Percentiles rank a stretch among this genome's conserved stretches.
Evolutionary conservation across 2,113 vertebrate genomes (phyloP).

Genomic region (Phycodurus eques): DNA sequence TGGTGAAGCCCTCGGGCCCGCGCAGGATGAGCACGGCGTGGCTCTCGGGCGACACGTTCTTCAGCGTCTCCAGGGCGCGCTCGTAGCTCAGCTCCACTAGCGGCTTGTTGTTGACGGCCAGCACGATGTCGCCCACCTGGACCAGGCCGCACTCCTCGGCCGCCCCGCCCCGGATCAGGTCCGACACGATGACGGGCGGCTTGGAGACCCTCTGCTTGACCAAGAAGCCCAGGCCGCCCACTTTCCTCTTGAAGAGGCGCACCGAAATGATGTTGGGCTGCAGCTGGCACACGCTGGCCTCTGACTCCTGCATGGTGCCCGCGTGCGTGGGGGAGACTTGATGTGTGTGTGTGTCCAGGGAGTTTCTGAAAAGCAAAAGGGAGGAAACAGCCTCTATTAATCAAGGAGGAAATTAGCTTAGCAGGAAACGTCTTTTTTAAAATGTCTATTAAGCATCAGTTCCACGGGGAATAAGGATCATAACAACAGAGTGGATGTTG

Average conservation of each 20-base stretch:
- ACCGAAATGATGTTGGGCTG: conserved; percentile 97
- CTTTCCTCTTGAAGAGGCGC: conserved; percentile 91
- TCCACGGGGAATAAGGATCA: too few relatives aligned
- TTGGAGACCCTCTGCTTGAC: conserved; percentile 94
- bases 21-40: conserved; percentile 93
- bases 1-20: conserved; percentile 94
- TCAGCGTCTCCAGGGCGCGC: conserved; percentile 85
- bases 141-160: conserved; percentile 95
- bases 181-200: conserved; percentile 90
- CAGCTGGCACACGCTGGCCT: conserved; percentile 89
- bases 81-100: conserved; percentile 92
- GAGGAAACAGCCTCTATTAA: conserved; percentile 33
- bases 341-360: conserved; percentile 25
- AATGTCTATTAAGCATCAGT: too few relatives aligned
- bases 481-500: too few relatives aligned
- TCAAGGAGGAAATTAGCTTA: conserved; percentile 26
- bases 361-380: conserved; percentile 52
- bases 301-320: conserved; percentile 86
- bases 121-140: conserved; percentile 92
- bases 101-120: conserved; percentile 92
- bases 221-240: conserved; percentile 92
- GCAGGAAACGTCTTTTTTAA: neutral
- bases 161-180: conserved; percentile 90
- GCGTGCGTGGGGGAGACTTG: conserved; percentile 4
- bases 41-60: conserved; percentile 86